Base-by-base conservation (phyloP, 2,888 invertebrate genomes). In the Thysanoteuthis rhombus region DNA sequence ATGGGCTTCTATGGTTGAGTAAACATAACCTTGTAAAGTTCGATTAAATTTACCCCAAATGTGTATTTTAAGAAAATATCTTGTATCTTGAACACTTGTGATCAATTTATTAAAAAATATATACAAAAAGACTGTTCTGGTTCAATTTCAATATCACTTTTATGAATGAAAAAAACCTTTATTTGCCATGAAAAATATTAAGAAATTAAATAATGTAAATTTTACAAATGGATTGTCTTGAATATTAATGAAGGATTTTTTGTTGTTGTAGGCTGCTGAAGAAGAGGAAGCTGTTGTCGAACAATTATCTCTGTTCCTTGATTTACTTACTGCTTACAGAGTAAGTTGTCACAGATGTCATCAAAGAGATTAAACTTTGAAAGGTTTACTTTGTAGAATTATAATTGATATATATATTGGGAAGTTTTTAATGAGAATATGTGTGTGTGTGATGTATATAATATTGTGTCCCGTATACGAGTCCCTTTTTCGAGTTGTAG, bases 231-330 rank as follows among this genome's bases (percentile, higher is more conserved):
- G 12, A 75, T 75, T 75, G n/a, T 5, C 36, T 52, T 89, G 28
- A 28, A 47, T 47, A 5, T 39, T 90, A 89, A 36, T n/a, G 39
- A 91, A 39, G 10, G 32, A n/a, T 92, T 90, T 36, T 42, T 40
- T 89, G 45, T 90, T 93, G 38, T 93, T 94, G 16, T 95, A 96
- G 97, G 97, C 96, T 93, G 96, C 95, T 93, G 96, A 96, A 93
- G 96, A 96, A 94, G 97, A 97, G 94, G 96, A 96, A 93, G 94
- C 94, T 10, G 96, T 97, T 39, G 96, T 97, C 45, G 97, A 97
- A 94, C 96, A 96, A 94, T 94, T 97, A 38, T 96, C 96, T 90
- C 94, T 96, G 38, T 96, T 97, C 93, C 95, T 96, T 93, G 97
- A 97, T 94, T 94, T 97, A 90, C 95, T 97, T 36, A 94, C 94